phyloP scores from a whole-genome alignment of 2,113 vertebrate genomes.

The Psammodynastes pulverulentus region DNA sequence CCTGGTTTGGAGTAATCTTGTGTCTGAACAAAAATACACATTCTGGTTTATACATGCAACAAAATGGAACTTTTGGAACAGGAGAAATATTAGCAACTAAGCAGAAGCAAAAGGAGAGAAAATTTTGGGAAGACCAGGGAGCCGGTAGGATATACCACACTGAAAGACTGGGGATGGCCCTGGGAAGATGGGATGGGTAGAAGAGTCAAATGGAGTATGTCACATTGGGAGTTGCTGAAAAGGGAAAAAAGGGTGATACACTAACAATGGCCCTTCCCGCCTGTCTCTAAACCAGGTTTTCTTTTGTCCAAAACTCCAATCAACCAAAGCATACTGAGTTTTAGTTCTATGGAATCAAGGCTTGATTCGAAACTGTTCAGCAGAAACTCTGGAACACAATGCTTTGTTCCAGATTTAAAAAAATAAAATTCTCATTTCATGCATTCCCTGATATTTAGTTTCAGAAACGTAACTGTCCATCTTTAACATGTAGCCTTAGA shows the following conservation, averaged over 20 bases:
- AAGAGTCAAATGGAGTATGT: neutral
- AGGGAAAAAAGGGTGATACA: neutral
- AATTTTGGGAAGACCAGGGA: neutral
- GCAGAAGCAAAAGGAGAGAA: neutral
- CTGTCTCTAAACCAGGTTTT: neutral
- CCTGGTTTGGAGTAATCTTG: neutral
- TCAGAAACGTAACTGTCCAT: neutral
- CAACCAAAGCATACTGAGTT: neutral
- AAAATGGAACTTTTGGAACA: neutral
- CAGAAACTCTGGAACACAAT: neutral
- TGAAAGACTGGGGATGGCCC: neutral
- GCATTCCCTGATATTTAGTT: neutral
- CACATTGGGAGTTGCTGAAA: neutral
- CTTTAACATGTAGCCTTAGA: neutral
- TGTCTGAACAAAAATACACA: neutral
- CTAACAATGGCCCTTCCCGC: neutral
- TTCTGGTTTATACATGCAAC: neutral
- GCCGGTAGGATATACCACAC: neutral
- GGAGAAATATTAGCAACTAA: neutral
- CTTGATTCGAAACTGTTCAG: neutral
- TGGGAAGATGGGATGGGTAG: neutral
- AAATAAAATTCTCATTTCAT: neutral
- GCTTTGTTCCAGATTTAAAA: neutral
- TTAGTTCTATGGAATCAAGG: neutral
- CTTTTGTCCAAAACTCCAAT: neutral